Evolutionary conservation across 2,888 invertebrate genomes (phyloP), one percentile per base, ranked within the genome.

Genomic region (Sphaerophoria rueppellii): DNA sequence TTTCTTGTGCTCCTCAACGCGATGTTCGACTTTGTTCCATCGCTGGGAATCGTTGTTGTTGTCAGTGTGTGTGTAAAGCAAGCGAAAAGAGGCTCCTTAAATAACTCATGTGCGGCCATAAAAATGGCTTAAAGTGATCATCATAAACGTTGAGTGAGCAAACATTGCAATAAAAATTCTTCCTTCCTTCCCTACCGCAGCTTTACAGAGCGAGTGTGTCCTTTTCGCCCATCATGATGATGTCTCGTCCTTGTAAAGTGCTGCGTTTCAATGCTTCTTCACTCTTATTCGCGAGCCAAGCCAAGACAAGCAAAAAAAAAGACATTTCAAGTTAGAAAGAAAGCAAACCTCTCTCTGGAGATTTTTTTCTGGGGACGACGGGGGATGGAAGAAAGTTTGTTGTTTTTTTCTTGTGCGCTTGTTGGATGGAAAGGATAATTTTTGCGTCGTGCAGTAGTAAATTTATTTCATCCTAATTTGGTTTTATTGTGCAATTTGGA

Each of bases 111-210:
- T 88, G 88, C 86, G 87, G 88, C 88, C 91, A 91, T 91, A 91
- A 91, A 91, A 91, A 90, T 89, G 90, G 89, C 91, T 90, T 91
- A 90, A 91, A 91, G 91, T 91, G 90, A 91, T 91, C 91, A 91
- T 90, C 90, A 90, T 91, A 91, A 91, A 91, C 89, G 90, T 90
- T 90, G 91, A 91, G 90, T 90, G 91, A 90, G 91, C 91, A 90
- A 91, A 91, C 90, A 90, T 90, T 91, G 90, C 90, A 90, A 91
- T 91, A 91, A 91, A 91, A 91, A 89, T 90, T 77, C 85, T 77
- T 79, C 76, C 80, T 85, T 76, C 85, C 72, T 70, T 77, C 32
- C 32, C 9, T 12, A 3, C 12, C 43, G 40, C 80, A 50, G 24
- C 24, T 24, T 24, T 24, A 24, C 24, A 24, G 24, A 24, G 24